A percentile compares a stretch with the other conserved stretches of the same genome.
phyloP scores from a whole-genome alignment of 2,888 invertebrate species.

The Rutpela maculata region DNA sequence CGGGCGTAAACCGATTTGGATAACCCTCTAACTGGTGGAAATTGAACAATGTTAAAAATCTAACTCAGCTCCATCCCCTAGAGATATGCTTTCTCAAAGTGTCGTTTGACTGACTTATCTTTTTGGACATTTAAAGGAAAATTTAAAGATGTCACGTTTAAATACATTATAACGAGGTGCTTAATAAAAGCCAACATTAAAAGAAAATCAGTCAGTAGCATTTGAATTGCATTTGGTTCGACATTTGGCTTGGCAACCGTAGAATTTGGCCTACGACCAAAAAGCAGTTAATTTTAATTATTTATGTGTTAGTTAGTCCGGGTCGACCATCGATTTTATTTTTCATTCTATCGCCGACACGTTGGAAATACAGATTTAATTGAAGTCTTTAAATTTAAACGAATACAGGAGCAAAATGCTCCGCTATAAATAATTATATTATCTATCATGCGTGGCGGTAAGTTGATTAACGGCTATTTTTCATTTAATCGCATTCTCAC shows the following conservation, averaged over 20 bases:
- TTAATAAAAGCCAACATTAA: constrained; percentile 25
- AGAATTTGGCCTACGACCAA: constrained; percentile 50
- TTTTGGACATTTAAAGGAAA: not conserved
- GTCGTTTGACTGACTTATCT: constrained; percentile 7
- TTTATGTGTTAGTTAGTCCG: constrained; percentile 59
- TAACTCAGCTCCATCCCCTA: not conserved
- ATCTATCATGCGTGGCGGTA: not conserved
- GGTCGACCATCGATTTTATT: constrained; percentile 40
- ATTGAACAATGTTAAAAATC: not conserved
- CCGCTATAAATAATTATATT: constrained; percentile 24
- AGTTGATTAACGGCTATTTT: constrained; percentile 17
- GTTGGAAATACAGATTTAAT: constrained; percentile 36
- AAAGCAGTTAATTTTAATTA: constrained; percentile 61
- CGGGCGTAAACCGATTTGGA: not conserved
- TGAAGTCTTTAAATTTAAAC: constrained; percentile 31
- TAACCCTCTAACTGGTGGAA: not conserved
- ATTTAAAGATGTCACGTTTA: constrained; percentile 1
- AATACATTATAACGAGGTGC: constrained; percentile 24
- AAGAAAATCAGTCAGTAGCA: constrained; percentile 36
- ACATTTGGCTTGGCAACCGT: constrained; percentile 38
- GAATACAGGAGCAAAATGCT: constrained; percentile 11
- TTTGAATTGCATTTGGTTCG: constrained; percentile 30
- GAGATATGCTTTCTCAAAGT: not conserved
- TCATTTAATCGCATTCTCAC: not conserved
- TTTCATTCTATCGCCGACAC: constrained; percentile 33